These are phyloP conservation scores for Lampris megalopsis DNA, from an alignment of 2,113 vertebrate genomes.

Conservation along the genomic window DNA sequence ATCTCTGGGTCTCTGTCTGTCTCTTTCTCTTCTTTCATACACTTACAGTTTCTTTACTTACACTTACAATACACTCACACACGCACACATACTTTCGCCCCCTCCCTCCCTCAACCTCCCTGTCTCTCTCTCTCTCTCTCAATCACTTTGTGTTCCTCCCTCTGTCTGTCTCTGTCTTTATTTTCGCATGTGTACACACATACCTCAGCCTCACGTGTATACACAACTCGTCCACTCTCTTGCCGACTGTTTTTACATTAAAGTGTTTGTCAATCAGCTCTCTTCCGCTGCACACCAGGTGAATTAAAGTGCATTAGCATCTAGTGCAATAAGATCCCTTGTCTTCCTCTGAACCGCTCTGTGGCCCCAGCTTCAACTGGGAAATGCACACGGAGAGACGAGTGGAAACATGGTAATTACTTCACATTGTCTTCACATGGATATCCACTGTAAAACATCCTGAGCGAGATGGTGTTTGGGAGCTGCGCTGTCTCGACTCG, in stretches of 20 bases:
- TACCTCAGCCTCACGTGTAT: background rate
- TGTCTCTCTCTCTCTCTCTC: no score
- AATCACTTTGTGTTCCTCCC: no score
- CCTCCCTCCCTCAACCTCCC: no score
- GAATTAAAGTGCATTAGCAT: constrained; percentile 63
- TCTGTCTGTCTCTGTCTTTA: background rate
- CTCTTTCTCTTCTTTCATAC: constrained; percentile 20
- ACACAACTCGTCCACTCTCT: background rate
- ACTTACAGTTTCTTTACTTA: background rate
- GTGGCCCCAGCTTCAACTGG: constrained; percentile 14
- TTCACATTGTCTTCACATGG: background rate
- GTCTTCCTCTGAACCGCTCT: constrained; percentile 8
- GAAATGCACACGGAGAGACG: constrained; percentile 17
- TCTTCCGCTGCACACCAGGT: constrained; percentile 61
- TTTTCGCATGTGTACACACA: background rate
- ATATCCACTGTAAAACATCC: constrained; percentile 21
- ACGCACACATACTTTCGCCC: no score
- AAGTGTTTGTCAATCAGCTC: constrained; percentile 57
- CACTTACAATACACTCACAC: background rate
- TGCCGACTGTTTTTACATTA: constrained; percentile 9
- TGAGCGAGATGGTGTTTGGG: constrained; percentile 39
- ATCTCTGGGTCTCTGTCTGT: constrained; percentile 35
- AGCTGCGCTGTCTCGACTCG: constrained; percentile 47
- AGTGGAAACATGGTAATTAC: background rate
- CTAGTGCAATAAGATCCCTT: constrained; percentile 44